These are phyloP conservation scores for Horisme vitalbata DNA, from an alignment of 2,888 invertebrate species.

Conservation along the genomic window DNA sequence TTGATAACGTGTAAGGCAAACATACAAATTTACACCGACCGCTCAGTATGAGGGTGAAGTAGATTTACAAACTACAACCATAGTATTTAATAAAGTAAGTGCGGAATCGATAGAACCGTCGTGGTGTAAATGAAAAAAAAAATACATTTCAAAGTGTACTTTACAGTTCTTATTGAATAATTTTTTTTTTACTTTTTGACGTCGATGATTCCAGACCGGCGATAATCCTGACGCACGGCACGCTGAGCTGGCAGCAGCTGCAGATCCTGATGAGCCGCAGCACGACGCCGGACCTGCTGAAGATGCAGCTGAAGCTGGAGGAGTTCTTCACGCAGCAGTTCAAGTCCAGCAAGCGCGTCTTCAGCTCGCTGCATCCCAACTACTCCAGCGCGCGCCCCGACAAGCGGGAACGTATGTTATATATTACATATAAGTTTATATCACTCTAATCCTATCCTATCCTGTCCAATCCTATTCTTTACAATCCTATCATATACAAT, in stretches of 20 bases:
- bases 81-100: too few relatives aligned
- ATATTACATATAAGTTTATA: too few relatives aligned
- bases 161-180: neutral
- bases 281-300: slow-evolving; percentile 97
- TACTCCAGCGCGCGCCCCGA: slow-evolving; percentile 52
- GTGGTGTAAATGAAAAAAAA: too few relatives aligned
- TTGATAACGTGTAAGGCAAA: too few relatives aligned
- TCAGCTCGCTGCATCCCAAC: slow-evolving; percentile 85
- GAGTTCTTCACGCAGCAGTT: slow-evolving; percentile 99
- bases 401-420: slow-evolving; percentile 56
- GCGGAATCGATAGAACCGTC: too few relatives aligned
- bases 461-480: too few relatives aligned
- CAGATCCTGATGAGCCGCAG: slow-evolving; percentile 98
- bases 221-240: slow-evolving; percentile 95
- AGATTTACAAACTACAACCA: too few relatives aligned
- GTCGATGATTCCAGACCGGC: slow-evolving; percentile 85
- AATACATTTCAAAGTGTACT: too few relatives aligned
- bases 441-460: too few relatives aligned
- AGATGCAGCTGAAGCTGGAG: slow-evolving; percentile 97
- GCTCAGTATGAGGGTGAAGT: too few relatives aligned
- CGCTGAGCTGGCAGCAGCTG: slow-evolving; percentile 96
- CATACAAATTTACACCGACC: too few relatives aligned
- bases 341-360: slow-evolving; percentile 96
- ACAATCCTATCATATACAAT: too few relatives aligned
- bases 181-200: neutral